Evolutionary conservation across 2,797 vertebrate species (phyloP), one percentile per base, ranked within the genome.

Genomic region (Anguilla marmorata): DNA sequence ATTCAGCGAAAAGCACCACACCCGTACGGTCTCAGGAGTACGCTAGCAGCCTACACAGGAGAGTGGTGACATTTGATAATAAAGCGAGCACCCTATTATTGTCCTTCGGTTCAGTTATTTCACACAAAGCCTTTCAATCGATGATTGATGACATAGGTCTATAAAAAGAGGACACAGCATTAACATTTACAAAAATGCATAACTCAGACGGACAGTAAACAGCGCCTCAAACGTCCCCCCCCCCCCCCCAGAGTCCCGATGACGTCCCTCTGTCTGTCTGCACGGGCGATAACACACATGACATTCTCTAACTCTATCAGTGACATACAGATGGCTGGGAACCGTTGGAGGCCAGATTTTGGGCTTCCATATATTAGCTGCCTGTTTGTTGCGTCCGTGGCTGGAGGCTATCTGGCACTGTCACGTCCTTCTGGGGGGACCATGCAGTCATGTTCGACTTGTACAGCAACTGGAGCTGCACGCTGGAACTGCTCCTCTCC

Each of bases 321-420:
- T 87, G 79, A 86, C 89, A 91, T 83, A 56, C 90, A 93, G 92
- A 93, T 88, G 88, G 89, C 91, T 60, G 89, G 85, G 89, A 86
- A 90, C 66, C 89, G 91, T 92, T 91, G 91, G 86, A 87, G 91
- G 86, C 24, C 87, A 91, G 90, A 91, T 91, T 89, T 90, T 63
- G 41, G 85, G 92, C 63, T 52, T 60, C 66, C 63, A 84, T 63
- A 50, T 33, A 30, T 37, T 41, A 74, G 52, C 85, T 87, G 84
- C 84, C 79, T 87, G 85, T 63, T 87, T 87, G 50, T 52, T 27
- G 88, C 21, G 66, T 92, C 48, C 88, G 84, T 89, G 87, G 86
- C 60, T 87, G 66, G 84, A 56, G 86, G 88, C 87, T 85, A 60
- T 89, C 90, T 89, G 85, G 58, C 88, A 89, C 89, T 60, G 89